Percentiles rank a stretch among this genome's conserved stretches.
Evolutionary conservation across 2,113 vertebrate species (phyloP).

Genomic region (Terrapene triunguis): DNA sequence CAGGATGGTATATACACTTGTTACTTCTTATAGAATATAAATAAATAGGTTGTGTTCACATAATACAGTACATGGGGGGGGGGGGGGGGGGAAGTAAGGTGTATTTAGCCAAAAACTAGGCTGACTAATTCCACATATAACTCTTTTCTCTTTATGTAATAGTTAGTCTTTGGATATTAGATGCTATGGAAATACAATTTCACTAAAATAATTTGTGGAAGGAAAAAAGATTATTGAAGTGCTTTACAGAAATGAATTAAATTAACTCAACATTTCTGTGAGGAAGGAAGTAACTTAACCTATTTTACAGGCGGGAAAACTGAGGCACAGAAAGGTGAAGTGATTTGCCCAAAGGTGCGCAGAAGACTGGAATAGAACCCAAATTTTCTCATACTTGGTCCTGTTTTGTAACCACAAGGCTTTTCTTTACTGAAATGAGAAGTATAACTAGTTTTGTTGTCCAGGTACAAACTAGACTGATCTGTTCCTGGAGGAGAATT

Average conservation of each 20-base stretch:
- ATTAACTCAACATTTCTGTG: background rate
- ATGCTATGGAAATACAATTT: background rate
- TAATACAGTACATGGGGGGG: background rate
- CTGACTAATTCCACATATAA: background rate
- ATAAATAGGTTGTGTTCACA: background rate
- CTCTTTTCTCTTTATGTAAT: background rate
- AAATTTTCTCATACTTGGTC: background rate
- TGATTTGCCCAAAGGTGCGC: background rate
- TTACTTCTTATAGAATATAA: background rate
- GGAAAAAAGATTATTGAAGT: background rate
- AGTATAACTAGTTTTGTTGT: background rate
- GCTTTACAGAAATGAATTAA: background rate
- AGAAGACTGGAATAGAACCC: background rate
- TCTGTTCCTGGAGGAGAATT: background rate
- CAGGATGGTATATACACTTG: background rate
- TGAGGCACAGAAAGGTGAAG: background rate
- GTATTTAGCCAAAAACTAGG: background rate
- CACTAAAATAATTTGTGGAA: background rate
- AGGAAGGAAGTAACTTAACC: background rate
- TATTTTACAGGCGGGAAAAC: background rate
- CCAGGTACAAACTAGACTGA: background rate
- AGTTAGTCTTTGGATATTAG: background rate
- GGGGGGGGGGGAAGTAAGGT: background rate
- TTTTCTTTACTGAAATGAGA: background rate
- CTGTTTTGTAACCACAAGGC: background rate